phyloP scores from a whole-genome alignment of 2,888 invertebrate species.

The Parnassius glacialis region DNA sequence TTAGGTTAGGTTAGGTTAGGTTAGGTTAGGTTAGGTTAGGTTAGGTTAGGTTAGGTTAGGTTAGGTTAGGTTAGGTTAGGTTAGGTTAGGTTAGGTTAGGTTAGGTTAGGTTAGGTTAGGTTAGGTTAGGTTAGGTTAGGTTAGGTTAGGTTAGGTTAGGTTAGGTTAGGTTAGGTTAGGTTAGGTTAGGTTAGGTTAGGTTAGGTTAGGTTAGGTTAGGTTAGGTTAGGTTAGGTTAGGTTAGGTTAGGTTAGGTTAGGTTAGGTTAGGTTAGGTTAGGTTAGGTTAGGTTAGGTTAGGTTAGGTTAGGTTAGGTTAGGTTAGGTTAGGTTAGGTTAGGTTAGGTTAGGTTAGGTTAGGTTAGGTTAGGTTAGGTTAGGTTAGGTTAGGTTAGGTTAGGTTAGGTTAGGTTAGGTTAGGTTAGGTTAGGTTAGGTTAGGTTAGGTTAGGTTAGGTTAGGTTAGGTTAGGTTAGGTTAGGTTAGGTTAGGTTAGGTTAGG shows the following conservation, averaged over 20 bases:
- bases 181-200: conserved; percentile 1
- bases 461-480: conserved; percentile 10
- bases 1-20: conserved; percentile 29
- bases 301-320: conserved; percentile 28
- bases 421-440: conserved; percentile 32
- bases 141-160: conserved; percentile 1
- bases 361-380: conserved; percentile 28
- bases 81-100: conserved; percentile 1
- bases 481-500: conserved; percentile 1
- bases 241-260: conserved; percentile 21
- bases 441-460: conserved; percentile 30
- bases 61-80: conserved; percentile 24
- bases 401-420: conserved; percentile 19
- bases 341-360: conserved; percentile 28
- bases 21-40: conserved; percentile 16
- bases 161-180: conserved; percentile 3
- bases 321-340: conserved; percentile 28
- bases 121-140: conserved; percentile 2
- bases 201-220: conserved; percentile 29
- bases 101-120: conserved; percentile 1
- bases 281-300: conserved; percentile 32
- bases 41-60: conserved; percentile 26
- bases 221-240: conserved; percentile 28
- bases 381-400: conserved; percentile 24
- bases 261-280: conserved; percentile 27